A percentile compares a stretch with the other conserved stretches of the same genome.
Conservation (phyloP, 2,113 vertebrate genomes). For the Erinaceus europaeus region DNA sequence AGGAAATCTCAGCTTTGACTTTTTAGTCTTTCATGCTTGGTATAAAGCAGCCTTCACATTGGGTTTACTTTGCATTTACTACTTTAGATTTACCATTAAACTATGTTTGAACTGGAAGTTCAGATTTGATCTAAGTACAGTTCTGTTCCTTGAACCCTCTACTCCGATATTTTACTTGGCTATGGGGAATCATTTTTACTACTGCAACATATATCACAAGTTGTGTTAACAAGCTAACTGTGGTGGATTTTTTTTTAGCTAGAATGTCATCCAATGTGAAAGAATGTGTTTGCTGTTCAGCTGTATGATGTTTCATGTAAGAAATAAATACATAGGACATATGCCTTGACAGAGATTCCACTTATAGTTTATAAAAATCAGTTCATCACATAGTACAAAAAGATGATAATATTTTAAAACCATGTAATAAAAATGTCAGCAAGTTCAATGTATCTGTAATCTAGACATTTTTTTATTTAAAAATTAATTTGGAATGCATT, state of each 20-base stretch:
- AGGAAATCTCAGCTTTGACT: slow-evolving; percentile 82
- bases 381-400: background rate
- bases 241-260: slow-evolving; percentile 81
- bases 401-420: slow-evolving; percentile 52
- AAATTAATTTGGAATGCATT: slow-evolving; percentile 47
- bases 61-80: slow-evolving; percentile 85
- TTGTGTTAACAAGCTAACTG: slow-evolving; percentile 76
- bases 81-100: slow-evolving; percentile 84
- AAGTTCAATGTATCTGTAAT: slow-evolving; percentile 47
- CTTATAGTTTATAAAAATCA: slow-evolving; percentile 11
- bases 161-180: slow-evolving; percentile 78
- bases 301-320: slow-evolving; percentile 33
- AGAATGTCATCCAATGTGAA: slow-evolving; percentile 71
- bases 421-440: slow-evolving; percentile 59
- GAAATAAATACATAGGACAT: slow-evolving; percentile 56
- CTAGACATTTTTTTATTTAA: slow-evolving; percentile 59
- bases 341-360: background rate
- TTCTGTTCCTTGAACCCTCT: slow-evolving; percentile 67
- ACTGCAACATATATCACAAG: slow-evolving; percentile 65
- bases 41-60: slow-evolving; percentile 83
- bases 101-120: slow-evolving; percentile 83
- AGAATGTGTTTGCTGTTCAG: slow-evolving; percentile 55
- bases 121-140: slow-evolving; percentile 76
- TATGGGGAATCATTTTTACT: slow-evolving; percentile 78
- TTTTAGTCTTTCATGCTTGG: slow-evolving; percentile 83